phyloP scores from a whole-genome alignment of 2,113 vertebrate species.

The Psammodynastes pulverulentus region DNA sequence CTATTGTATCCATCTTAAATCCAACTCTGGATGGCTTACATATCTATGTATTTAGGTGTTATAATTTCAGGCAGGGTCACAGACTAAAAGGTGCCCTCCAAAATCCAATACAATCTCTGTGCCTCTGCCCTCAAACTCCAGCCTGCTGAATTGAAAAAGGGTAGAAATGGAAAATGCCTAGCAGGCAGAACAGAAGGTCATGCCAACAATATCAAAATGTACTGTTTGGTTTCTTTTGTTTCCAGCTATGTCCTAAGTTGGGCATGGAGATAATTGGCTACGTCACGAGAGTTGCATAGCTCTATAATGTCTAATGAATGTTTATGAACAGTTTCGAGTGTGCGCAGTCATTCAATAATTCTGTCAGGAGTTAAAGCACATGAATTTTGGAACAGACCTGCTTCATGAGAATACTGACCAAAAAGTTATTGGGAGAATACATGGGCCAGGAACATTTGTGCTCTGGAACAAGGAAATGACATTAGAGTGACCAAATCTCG shows the following conservation, averaged over 20 bases:
- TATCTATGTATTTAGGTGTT: not conserved
- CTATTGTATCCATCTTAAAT: not conserved
- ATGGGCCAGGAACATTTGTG: not conserved
- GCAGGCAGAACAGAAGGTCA: not conserved
- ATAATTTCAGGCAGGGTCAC: not conserved
- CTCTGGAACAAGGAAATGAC: not conserved
- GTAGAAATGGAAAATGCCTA: slow-evolving; percentile 20
- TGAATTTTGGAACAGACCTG: not conserved
- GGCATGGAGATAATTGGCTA: not conserved
- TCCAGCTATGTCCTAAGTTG: not conserved
- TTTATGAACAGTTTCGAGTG: not conserved
- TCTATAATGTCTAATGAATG: not conserved
- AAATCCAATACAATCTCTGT: not conserved
- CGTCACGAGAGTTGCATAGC: not conserved
- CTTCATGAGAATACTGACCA: not conserved
- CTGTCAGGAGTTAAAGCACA: not conserved
- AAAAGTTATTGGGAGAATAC: not conserved
- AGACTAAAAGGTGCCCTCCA: not conserved
- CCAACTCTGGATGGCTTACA: not conserved
- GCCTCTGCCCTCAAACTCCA: not conserved
- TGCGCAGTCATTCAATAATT: not conserved
- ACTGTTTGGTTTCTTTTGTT: not conserved
- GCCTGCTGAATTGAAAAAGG: not conserved
- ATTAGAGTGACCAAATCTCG: not conserved
- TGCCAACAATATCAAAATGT: not conserved